Evolutionary conservation across 2,888 invertebrate genomes (phyloP).

Genomic region (Calliphora vomitoria): DNA sequence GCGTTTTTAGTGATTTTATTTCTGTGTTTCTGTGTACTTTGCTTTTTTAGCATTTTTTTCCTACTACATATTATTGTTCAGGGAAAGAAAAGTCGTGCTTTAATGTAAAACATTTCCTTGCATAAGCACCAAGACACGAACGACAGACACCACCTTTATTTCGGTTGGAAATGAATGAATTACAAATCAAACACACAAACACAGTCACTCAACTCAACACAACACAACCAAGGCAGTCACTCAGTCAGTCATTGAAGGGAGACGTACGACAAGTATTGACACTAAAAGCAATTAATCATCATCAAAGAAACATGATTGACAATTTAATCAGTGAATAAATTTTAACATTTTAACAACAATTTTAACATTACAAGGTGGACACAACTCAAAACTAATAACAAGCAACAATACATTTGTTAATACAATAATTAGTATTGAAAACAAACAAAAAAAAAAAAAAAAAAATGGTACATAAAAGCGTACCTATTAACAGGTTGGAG

Average conservation of each 20-base stretch:
- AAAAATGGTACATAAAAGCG: conserved; percentile 19
- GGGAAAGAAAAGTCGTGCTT: conserved; percentile 64
- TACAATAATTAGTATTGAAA: conserved; percentile 34
- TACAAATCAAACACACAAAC: conserved; percentile 40
- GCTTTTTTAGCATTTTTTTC: conserved; percentile 2
- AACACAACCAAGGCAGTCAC: not conserved
- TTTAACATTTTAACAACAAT: conserved; percentile 43
- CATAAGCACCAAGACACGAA: conserved; percentile 24
- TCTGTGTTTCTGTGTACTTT: conserved; percentile 30
- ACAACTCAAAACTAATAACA: conserved; percentile 41
- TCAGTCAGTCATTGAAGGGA: conserved; percentile 56
- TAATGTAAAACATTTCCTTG: conserved; percentile 60
- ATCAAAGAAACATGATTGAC: conserved; percentile 72
- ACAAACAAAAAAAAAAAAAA: not conserved
- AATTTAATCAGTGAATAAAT: conserved; percentile 72
- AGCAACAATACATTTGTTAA: conserved; percentile 51
- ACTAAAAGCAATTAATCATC: conserved; percentile 75
- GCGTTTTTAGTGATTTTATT: conserved; percentile 27
- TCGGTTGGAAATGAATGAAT: conserved; percentile 40
- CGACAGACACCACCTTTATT: conserved; percentile 44
- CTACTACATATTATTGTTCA: not conserved
- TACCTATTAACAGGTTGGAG: not conserved
- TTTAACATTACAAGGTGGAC: conserved; percentile 51
- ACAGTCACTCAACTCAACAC: conserved; percentile 22
- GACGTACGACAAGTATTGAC: conserved; percentile 73